Conservation (phyloP, 2,113 vertebrate genomes). For the Brachionichthys hirsutus region DNA sequence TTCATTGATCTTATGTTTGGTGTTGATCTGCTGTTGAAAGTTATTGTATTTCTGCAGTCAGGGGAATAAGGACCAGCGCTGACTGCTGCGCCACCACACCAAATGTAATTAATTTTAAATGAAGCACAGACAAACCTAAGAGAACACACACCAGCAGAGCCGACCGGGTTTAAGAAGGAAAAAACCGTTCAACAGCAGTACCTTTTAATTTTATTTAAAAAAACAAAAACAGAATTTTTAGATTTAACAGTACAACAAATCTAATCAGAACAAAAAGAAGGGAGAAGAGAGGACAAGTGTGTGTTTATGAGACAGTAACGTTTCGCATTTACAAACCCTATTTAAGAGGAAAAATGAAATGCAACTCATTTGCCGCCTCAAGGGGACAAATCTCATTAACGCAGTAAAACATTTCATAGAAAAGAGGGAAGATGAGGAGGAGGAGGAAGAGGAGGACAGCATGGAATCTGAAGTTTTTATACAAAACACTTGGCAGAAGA, state of each 20-base stretch:
- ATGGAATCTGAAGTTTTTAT: conserved; percentile 15
- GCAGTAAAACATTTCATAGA: conserved; percentile 20
- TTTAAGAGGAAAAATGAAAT: conserved; percentile 27
- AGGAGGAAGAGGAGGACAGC: background rate
- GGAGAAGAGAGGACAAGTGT: conserved; percentile 24
- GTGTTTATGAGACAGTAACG: conserved; percentile 23
- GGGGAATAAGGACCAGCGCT: no score
- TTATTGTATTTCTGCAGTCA: no score
- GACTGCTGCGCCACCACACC: no score
- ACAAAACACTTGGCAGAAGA: conserved; percentile 66
- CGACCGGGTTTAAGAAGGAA: background rate
- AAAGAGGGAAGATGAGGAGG: background rate
- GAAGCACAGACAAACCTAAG: no score
- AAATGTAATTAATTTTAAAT: no score
- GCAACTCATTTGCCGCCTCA: no score
- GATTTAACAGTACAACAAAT: conserved; percentile 67
- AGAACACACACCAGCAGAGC: no score
- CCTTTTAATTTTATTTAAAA: conserved; percentile 75
- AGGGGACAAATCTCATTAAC: no score
- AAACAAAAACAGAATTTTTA: conserved; percentile 64
- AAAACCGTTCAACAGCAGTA: conserved; percentile 35
- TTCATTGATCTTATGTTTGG: no score
- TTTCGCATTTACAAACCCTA: conserved; percentile 46
- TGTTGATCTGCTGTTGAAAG: no score
- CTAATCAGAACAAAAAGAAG: conserved; percentile 48